Conservation (phyloP, 2,113 vertebrate species). For the Noturus placidus region DNA sequence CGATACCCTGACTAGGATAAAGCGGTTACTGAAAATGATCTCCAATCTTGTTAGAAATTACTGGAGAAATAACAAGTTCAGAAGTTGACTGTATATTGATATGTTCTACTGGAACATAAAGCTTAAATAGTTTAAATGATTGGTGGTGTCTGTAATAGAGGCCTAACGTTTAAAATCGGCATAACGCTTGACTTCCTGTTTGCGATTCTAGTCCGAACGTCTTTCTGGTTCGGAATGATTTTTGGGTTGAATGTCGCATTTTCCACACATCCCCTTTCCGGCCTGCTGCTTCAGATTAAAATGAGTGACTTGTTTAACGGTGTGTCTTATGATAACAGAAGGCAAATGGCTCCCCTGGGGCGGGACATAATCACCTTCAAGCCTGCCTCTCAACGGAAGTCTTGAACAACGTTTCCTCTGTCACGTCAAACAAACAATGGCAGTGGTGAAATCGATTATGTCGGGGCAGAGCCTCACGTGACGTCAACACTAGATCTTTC, state of each 20-base stretch:
- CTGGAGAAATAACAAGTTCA: background rate
- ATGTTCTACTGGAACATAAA: background rate
- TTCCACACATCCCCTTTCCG: conserved; percentile 38
- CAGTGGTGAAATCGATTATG: background rate
- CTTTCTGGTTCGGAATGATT: conserved; percentile 40
- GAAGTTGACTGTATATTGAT: background rate
- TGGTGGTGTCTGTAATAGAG: background rate
- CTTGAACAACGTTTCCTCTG: background rate
- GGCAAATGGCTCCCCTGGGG: conserved; percentile 59
- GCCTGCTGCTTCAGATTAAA: conserved; percentile 51
- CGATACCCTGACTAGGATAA: too few species aligned
- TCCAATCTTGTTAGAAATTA: too few species aligned
- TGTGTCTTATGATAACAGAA: conserved; percentile 59
- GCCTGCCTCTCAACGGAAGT: conserved; percentile 9
- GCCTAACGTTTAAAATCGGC: too few species aligned
- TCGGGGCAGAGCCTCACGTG: background rate
- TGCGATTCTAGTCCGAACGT: conserved; percentile 33
- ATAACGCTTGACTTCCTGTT: background rate
- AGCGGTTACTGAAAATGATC: too few species aligned
- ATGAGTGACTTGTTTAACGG: conserved; percentile 60
- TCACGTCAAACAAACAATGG: conserved; percentile 11
- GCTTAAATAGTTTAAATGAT: background rate
- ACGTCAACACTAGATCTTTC: background rate
- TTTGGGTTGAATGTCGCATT: conserved; percentile 39
- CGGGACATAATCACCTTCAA: conserved; percentile 55